A percentile compares a stretch with the other conserved stretches of the same genome.
Conservation (phyloP, 1,140 invertebrate species). For the Popillia japonica region DNA sequence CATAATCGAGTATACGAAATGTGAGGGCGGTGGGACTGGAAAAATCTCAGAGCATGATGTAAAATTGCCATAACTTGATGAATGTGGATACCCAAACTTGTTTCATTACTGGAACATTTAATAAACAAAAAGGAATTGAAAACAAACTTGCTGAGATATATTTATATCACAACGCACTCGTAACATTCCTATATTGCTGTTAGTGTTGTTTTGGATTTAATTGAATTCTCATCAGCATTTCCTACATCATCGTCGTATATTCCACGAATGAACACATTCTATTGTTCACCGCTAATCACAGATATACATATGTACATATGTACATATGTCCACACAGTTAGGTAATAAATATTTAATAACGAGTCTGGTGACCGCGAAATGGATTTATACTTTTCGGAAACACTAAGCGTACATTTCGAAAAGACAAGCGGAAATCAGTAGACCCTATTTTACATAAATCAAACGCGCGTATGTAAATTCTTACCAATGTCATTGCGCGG, state of each 20-base stretch:
- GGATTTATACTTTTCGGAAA: conserved; percentile 12
- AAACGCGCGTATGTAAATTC: neutral
- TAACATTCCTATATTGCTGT: too few species aligned
- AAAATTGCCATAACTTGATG: too few species aligned
- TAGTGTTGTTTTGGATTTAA: neutral
- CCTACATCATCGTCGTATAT: neutral
- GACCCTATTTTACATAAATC: neutral
- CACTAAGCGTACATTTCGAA: neutral
- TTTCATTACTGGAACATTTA: too few species aligned
- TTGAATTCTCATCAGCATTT: conserved; percentile 9
- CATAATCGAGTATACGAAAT: too few species aligned
- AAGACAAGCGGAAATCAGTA: neutral
- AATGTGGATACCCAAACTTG: too few species aligned
- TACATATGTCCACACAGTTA: neutral
- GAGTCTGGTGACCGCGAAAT: neutral
- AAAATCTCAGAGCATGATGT: too few species aligned
- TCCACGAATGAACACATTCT: neutral
- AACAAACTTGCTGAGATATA: too few species aligned
- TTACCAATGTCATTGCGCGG: neutral
- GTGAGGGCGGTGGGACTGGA: too few species aligned
- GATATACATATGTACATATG: neutral
- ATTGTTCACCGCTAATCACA: neutral
- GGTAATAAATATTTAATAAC: conserved; percentile 7
- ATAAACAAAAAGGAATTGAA: too few species aligned
- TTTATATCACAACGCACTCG: too few species aligned